Base-by-base conservation (phyloP, 1,140 invertebrate species). In the Laupala kohalensis region DNA sequence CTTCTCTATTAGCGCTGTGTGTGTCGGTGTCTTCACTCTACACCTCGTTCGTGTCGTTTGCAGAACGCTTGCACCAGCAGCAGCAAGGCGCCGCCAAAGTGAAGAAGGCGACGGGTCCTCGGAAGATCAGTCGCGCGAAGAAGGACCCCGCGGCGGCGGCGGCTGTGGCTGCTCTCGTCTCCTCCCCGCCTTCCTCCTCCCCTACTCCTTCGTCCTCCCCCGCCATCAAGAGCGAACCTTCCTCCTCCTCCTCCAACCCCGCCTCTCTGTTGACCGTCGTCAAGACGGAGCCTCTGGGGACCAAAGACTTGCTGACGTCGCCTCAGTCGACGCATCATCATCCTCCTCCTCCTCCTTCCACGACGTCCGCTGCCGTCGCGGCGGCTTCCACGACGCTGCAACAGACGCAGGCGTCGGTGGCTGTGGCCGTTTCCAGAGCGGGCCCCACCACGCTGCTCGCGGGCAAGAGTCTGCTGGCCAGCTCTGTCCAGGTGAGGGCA, bases 31-130 rank as follows among this genome's bases (percentile, higher is more conserved):
- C n/a, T n/a, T n/a, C n/a, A n/a, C n/a, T n/a, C n/a, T n/a, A n/a
- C n/a, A n/a, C n/a, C n/a, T n/a, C n/a, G n/a, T n/a, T n/a, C n/a
- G n/a, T n/a, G n/a, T n/a, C n/a, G n/a, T n/a, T 74, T 78, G 9
- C 71, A 80, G 79, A 80, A 72, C 76, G 77, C 65, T 74, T 81
- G 74, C 89, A 91, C 78, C 86, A 87, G 73, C 86, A 88, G 74
- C 80, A 85, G n/a, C 86, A 87, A 79, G 84, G 84, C 3, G 82
- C 86, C 69, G 83, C 83, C 69, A 83, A 85, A 74, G 84, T 81
- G 71, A 81, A 83, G 65, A 85, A 87, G 74, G 84, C 83, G 73
- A 77, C 77, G 75, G 67, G 65, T 73, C 2, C 69, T 72, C 37
- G 74, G 76, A 69, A 73, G 73, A 27, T 28, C 53, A 67, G 69